phyloP scores from a whole-genome alignment of 2,888 invertebrate species.

The Sceliomorpha sp. region DNA sequence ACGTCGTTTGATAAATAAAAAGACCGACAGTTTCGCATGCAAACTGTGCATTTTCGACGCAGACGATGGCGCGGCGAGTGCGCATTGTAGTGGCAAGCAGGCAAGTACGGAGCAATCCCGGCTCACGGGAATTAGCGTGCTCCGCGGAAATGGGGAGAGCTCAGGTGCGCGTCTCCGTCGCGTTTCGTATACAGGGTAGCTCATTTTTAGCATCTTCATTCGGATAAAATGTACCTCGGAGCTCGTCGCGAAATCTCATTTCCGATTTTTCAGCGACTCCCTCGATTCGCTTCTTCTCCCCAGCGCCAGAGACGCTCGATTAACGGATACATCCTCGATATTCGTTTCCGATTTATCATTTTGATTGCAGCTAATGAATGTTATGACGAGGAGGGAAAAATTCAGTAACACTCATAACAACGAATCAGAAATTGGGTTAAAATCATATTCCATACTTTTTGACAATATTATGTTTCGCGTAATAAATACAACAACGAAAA shows the following conservation, averaged over 20 bases:
- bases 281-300: slow-evolving; percentile 22
- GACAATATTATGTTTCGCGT: too few relatives aligned
- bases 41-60: slow-evolving; percentile 22
- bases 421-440: too few relatives aligned
- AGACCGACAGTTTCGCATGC: slow-evolving; percentile 25
- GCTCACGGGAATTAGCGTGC: slow-evolving; percentile 71
- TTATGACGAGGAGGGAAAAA: too few relatives aligned
- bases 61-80: slow-evolving; percentile 7
- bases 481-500: too few relatives aligned
- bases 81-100: slow-evolving; percentile 20
- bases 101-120: slow-evolving; percentile 34
- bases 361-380: too few relatives aligned
- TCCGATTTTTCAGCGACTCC: slow-evolving; percentile 49
- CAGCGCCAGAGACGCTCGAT: slow-evolving; percentile 50
- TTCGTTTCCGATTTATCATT: too few relatives aligned
- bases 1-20: slow-evolving; percentile 33
- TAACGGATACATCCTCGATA: slow-evolving; percentile 35
- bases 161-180: slow-evolving; percentile 67
- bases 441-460: too few relatives aligned
- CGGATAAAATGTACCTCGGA: slow-evolving; percentile 1
- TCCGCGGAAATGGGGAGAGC: slow-evolving; percentile 61
- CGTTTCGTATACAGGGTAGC: slow-evolving; percentile 17
- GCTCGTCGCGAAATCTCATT: slow-evolving; percentile 46
- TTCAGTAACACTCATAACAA: too few relatives aligned
- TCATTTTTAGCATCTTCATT: slow-evolving; percentile 21